Base-by-base conservation (phyloP, 1,140 invertebrate genomes). In the Drosophila kurseongensis region DNA sequence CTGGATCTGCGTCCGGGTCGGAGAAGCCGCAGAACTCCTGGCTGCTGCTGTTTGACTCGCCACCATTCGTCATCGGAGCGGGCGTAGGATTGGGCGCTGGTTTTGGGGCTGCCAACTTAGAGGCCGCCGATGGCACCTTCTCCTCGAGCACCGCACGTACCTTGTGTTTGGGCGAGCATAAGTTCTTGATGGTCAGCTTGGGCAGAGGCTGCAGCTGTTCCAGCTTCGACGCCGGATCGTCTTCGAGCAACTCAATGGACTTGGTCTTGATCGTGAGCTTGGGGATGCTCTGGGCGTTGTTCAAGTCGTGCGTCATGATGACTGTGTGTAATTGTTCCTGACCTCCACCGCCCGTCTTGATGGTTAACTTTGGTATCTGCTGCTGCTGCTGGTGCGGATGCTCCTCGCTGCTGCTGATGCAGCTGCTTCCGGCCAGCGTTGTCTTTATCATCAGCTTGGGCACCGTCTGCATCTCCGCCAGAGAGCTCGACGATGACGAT, bases 361-460 rank as follows among this genome's bases (percentile, higher is more conserved):
- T 91, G 41, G 82, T 91, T 57, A 91, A 58, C 81, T 91, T 91
- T 73, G 90, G 90, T 80, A 91, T 88, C 67, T 90, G 52, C 71
- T 80, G 79, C 27, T 61, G 45, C 56, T 75, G 47, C 14, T 29
- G 38, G 7, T 59, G 69, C 36, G 48, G 36, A 16, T 52, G 73
- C 35, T 69, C 58, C 16, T 75, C 63, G 23, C 72, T 72, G 52
- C 51, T 69, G 41, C 57, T 75, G 2, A 78, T 76, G 47, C 76
- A 77, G 23, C 80, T 82, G 59, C 79, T 86, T 9, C 84, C 85
- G 7, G 78, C 57, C 27, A 78, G 68, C 47, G 80, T 91, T 14
- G 91, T 90, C 66, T 92, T 92, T 29, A 92, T 92, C 66, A 91
- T 92, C 50, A 92, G 71, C 57, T 92, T 92, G 10, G 91, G 91